Evolutionary conservation across 2,797 vertebrate species (phyloP), one percentile per base, ranked within the genome.

Genomic region (Sciaenops ocellatus): DNA sequence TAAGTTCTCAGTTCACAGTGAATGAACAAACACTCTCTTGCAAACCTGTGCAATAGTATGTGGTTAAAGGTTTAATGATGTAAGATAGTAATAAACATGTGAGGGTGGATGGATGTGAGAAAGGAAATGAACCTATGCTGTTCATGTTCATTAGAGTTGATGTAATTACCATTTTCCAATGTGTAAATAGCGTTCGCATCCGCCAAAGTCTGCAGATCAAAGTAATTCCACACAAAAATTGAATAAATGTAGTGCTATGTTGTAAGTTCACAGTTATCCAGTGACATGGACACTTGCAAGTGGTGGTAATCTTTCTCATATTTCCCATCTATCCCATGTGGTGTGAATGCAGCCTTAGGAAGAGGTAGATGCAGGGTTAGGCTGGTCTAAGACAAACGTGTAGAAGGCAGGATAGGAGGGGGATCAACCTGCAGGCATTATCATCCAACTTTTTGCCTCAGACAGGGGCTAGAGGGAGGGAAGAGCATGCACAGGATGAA

Each of bases 1-100:
- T 93, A 89, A 93, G 92, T 92, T 62, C 56, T 56, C 42, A 46
- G 26, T 69, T 71, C 18, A 69, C 42, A 72, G 42, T 62, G 6
- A 83, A 60, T 11, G 8, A 76, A 66, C 18, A 72, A 50, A 76
- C 73, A 38, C 46, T 60, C 15, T 30, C 13, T 68, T 62, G 78
- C 12, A 66, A 41, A 56, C 13, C 1, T 47, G 8, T 34, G 4
- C 30, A n/a, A 7, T 15, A 66, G 13, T 24, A 34, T 38, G 16
- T 28, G 5, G 52, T 24, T 56, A 7, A 18, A 64, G 2, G 2
- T 55, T 67, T 48, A 18, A 5, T 20, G 44, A 34, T 24, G 6
- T 28, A 22, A 17, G 44, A 1, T 22, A n/a, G 48, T 38, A 38
- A 51, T 17, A 38, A n/a, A 66, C 15, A 7, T 41, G 34, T 1